Conservation (phyloP, 2,113 vertebrate species). For the Cephalopholis sonnerati region DNA sequence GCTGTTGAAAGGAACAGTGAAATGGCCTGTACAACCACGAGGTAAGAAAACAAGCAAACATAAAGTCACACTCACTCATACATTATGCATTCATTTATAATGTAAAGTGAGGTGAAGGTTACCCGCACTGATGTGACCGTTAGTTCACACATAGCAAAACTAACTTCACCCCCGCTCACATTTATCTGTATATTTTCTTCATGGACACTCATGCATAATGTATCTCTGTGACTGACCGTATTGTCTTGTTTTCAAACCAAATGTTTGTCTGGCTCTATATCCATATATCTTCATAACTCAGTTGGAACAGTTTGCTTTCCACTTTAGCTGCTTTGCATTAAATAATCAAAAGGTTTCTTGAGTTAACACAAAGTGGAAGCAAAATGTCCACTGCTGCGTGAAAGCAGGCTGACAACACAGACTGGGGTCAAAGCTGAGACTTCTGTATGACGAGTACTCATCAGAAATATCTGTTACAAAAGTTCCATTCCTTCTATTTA, state of each 20-base stretch:
- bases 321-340: neutral
- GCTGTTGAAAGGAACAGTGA: neutral
- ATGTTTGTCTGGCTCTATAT: neutral
- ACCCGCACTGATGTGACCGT: neutral
- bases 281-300: neutral
- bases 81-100: conserved; percentile 36
- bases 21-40: neutral
- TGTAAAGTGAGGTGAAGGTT: conserved; percentile 11
- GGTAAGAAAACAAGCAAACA: neutral
- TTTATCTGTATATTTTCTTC: neutral
- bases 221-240: conserved; percentile 17
- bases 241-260: neutral
- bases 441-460: neutral
- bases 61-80: neutral
- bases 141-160: neutral
- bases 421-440: neutral
- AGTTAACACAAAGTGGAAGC: neutral
- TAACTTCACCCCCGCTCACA: neutral
- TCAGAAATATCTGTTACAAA: too few species aligned
- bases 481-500: too few species aligned
- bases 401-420: too few species aligned
- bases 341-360: neutral
- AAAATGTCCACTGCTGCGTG: neutral
- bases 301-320: neutral
- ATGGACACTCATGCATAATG: conserved; percentile 38